Conservation (phyloP, 2,113 vertebrate genomes). For the Centrocercus urophasianus region DNA sequence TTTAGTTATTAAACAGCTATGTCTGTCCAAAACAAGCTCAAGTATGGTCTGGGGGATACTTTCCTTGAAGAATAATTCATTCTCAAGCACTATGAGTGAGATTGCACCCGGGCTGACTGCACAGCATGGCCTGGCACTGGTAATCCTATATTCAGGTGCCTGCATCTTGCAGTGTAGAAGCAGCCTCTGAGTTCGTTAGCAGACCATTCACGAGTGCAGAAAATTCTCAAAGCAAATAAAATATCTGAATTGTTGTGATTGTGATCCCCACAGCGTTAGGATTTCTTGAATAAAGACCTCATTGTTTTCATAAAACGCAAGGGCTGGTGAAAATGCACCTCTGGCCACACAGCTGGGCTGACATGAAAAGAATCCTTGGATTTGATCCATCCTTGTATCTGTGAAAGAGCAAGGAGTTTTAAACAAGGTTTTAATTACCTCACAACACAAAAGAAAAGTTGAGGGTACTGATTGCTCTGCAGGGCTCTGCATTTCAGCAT, state of each 20-base stretch:
- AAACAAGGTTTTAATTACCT: conserved; percentile 39
- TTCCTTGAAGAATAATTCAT: not conserved
- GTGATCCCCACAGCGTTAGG: not conserved
- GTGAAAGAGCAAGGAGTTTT: conserved; percentile 1
- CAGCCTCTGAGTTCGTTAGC: not conserved
- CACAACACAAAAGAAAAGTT: not conserved
- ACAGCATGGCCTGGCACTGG: not conserved
- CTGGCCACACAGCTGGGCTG: not conserved
- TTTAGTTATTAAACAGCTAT: not conserved
- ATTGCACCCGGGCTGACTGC: not conserved
- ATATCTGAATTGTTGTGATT: not conserved
- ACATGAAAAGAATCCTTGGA: not conserved
- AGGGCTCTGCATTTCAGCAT: not conserved
- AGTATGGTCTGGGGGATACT: not conserved
- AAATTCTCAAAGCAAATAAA: not conserved
- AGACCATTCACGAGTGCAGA: not conserved
- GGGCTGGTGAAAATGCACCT: not conserved
- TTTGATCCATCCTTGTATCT: not conserved
- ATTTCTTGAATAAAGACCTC: not conserved
- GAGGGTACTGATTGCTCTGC: not conserved
- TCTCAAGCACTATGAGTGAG: not conserved
- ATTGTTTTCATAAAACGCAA: not conserved
- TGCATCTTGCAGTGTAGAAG: not conserved
- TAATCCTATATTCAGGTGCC: not conserved
- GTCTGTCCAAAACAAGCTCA: not conserved